Evolutionary conservation across 2,113 vertebrate genomes (phyloP).

Genomic region (Talpa occidentalis): DNA sequence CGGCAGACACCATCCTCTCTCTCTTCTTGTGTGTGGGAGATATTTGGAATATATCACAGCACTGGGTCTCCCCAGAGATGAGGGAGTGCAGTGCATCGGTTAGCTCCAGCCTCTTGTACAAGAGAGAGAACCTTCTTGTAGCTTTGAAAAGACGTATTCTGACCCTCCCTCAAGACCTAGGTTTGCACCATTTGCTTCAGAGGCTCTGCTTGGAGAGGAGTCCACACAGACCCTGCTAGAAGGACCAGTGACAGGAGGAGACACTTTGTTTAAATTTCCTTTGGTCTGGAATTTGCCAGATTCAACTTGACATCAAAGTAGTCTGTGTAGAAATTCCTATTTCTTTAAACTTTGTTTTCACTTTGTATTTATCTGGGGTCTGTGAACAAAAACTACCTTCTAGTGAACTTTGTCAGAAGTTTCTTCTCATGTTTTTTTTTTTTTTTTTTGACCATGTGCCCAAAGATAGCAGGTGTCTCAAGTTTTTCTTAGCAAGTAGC

Average conservation of each 20-base stretch:
- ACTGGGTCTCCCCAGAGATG: not conserved
- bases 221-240: not conserved
- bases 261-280: not conserved
- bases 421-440: not conserved
- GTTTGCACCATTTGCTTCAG: not conserved
- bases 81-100: not conserved
- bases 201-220: not conserved
- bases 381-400: not conserved
- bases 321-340: not conserved
- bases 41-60: not conserved
- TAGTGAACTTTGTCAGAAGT: not conserved
- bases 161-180: not conserved
- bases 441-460: not conserved
- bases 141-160: conserved; percentile 23
- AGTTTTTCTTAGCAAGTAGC: not conserved
- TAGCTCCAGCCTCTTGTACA: not conserved
- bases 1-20: not conserved
- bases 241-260: not conserved
- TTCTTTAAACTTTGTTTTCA: conserved; percentile 34
- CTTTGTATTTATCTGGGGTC: not conserved
- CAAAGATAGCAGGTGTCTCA: not conserved
- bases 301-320: conserved; percentile 23
- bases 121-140: not conserved
- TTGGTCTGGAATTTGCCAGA: not conserved
- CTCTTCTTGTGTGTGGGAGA: not conserved